phyloP scores from a whole-genome alignment of 2,113 vertebrate species.

The Otus sunia region DNA sequence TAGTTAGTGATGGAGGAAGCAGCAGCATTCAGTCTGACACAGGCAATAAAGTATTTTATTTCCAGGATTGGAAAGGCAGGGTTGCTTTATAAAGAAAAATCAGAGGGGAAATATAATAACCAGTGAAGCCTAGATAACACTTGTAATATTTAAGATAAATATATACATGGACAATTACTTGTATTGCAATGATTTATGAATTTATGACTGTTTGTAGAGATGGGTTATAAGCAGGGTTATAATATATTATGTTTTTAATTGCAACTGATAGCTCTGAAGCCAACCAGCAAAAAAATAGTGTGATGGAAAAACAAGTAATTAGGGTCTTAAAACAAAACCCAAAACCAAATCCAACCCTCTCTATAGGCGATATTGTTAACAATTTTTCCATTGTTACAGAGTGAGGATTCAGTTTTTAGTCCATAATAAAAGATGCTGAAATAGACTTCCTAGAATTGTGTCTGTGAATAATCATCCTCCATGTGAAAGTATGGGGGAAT shows the following conservation, averaged over 20 bases:
- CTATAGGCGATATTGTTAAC: neutral
- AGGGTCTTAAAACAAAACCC: neutral
- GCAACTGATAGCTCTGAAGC: neutral
- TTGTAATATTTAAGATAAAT: neutral
- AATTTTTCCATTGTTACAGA: neutral
- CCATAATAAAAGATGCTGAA: conserved; percentile 1
- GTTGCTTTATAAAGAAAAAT: neutral
- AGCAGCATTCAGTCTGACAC: neutral
- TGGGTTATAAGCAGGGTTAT: neutral
- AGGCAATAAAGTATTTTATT: neutral
- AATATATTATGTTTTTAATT: conserved; percentile 3
- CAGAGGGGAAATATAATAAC: neutral
- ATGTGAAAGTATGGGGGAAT: neutral
- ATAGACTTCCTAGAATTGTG: neutral
- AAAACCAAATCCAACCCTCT: neutral
- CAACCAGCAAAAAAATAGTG: neutral
- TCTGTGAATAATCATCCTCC: neutral
- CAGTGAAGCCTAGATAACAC: neutral
- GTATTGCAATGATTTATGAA: neutral
- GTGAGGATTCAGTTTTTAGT: neutral
- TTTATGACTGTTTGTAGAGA: neutral
- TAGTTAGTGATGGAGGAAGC: neutral
- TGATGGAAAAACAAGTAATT: neutral
- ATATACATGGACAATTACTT: neutral
- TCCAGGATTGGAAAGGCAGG: neutral